Percentiles rank a stretch among this genome's conserved stretches.
Evolutionary conservation across 2,888 invertebrate species (phyloP).

Genomic region (Drosophila gaucha): DNA sequence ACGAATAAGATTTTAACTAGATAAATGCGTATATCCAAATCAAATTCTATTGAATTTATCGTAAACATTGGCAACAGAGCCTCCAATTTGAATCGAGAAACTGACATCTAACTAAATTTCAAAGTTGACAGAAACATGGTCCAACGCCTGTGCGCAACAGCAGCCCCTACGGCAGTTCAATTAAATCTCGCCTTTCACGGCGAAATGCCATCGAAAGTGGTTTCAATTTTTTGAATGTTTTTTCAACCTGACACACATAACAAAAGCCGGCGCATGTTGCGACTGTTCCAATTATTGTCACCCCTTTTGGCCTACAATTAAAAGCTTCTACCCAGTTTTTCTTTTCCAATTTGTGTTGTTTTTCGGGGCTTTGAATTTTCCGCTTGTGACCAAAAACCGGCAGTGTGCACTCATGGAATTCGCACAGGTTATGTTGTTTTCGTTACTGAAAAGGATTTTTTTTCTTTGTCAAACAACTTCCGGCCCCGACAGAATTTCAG

Average conservation of each 20-base stretch:
- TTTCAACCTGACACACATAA: slow-evolving; percentile 9
- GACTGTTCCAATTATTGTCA: slow-evolving; percentile 61
- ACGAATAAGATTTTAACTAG: no score
- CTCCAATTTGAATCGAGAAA: not conserved
- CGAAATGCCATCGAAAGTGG: not conserved
- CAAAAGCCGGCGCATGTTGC: slow-evolving; percentile 15
- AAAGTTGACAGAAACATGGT: not conserved
- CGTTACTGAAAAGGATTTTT: slow-evolving; percentile 51
- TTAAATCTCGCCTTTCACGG: not conserved
- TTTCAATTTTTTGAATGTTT: not conserved
- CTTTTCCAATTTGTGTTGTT: slow-evolving; percentile 9
- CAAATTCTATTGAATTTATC: no score
- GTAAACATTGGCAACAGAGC: not conserved
- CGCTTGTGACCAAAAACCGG: slow-evolving; percentile 18
- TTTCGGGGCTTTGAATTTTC: slow-evolving; percentile 34
- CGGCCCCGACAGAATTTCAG: slow-evolving; percentile 29
- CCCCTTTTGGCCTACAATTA: slow-evolving; percentile 37
- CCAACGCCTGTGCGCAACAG: not conserved
- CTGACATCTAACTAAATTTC: no score
- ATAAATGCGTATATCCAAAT: no score
- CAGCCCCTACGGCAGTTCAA: not conserved
- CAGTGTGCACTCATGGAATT: slow-evolving; percentile 1
- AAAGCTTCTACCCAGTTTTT: not conserved
- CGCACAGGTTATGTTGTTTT: slow-evolving; percentile 41
- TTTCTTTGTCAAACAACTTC: slow-evolving; percentile 36